Conservation (phyloP, 2,113 vertebrate species). For the Macaca mulatta region DNA sequence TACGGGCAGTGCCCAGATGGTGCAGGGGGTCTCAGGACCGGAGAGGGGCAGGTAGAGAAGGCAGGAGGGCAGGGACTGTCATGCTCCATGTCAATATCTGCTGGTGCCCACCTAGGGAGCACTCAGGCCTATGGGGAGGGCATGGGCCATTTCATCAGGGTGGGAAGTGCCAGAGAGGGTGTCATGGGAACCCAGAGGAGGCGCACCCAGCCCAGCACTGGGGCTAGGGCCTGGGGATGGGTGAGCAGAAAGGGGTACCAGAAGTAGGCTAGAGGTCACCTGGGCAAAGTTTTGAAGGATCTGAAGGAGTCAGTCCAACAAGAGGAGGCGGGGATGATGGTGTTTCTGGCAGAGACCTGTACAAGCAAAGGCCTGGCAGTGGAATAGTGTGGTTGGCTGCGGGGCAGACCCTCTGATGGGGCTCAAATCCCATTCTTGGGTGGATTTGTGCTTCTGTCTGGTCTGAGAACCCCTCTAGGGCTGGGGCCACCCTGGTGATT, state of each 20-base stretch:
- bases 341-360: neutral
- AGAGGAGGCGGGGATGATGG: neutral
- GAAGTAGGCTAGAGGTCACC: neutral
- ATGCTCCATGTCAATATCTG: neutral
- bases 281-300: neutral
- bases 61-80: neutral
- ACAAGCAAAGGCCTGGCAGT: neutral
- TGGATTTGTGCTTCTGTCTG: neutral
- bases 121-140: neutral
- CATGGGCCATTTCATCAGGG: neutral
- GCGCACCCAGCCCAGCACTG: fast-evolving
- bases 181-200: neutral
- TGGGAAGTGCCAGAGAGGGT: neutral
- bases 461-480: neutral
- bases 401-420: too few relatives aligned
- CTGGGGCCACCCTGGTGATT: neutral
- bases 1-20: neutral
- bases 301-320: neutral
- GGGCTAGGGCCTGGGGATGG: fast-evolving
- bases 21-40: neutral
- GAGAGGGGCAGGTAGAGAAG: neutral
- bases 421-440: neutral
- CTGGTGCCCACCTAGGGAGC: neutral
- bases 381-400: fast-evolving
- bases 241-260: neutral